Base-by-base conservation (phyloP, 2,797 vertebrate genomes). In the Muscicapa striata region DNA sequence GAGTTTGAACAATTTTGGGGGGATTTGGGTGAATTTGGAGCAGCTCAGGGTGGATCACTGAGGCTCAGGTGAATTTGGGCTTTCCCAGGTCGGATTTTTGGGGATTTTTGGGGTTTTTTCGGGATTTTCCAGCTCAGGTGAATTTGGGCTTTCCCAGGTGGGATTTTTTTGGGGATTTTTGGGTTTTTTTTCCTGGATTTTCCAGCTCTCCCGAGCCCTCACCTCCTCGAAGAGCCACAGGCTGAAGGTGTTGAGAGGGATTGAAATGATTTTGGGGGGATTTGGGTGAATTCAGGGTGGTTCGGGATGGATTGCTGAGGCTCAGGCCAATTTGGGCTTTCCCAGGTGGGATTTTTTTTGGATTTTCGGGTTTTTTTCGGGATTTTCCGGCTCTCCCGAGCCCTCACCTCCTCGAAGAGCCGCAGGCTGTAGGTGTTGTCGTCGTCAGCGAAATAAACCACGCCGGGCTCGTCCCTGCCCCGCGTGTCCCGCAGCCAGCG, bases 371-470 rank as follows among this genome's bases (percentile, higher is more conserved):
- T 7, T 27, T 66, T 66, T 46, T 4, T 4, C 7, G 19, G 9
- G 19, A 11, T 15, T n/a, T 26, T 20, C 9, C 38, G 7, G 24
- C 2, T 8, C 23, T 10, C 3, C 49, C 22, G 3, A 4, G 23
- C 30, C 10, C 75, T 8, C 85, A 99, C 99, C 98, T 99, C 99
- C 49, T 99, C 98, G 89, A 99, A 99, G 84, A 99, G 97, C 92
- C 98, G 98, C 94, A 99, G 97, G 96, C 99, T 99, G 95, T 99
- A 99, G 0, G 99, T 99, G 97, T 99, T 99, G 92, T 99, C 99
- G 1, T 99, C 99, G 1, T 99, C 99, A 0, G 99, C 99, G 43
- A 99, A 99, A 80, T 99, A 99, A 8, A 99, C 98, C 3, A 99
- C 98, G 5, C 98, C 99, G 32, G 97, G 93, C 29, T 98, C 97